Percentiles rank a stretch among this genome's conserved stretches.
These are phyloP conservation scores for Ctenicera cuprea DNA, from an alignment of 2,888 invertebrate species.

Conservation along the genomic window DNA sequence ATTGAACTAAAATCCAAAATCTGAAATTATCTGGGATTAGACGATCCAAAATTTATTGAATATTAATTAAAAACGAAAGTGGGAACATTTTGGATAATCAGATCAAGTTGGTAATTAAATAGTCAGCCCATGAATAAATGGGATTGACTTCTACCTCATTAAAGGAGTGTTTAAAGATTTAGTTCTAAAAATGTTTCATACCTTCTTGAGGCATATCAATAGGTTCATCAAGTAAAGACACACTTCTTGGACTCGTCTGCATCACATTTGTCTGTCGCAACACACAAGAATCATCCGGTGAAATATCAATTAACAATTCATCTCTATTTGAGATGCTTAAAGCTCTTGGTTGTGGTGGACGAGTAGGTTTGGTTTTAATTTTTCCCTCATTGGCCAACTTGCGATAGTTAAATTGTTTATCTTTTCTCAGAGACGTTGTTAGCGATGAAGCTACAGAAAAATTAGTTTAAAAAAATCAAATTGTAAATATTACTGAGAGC, in stretches of 20 bases:
- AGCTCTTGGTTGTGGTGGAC: conserved; percentile 72
- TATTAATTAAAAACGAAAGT: too few species aligned
- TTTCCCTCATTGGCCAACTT: conserved; percentile 85
- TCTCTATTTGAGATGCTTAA: conserved; percentile 75
- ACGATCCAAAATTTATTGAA: too few species aligned
- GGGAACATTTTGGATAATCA: too few species aligned
- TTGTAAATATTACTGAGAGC: conserved; percentile 6
- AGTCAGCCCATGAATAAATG: too few species aligned
- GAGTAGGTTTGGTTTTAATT: conserved; percentile 67
- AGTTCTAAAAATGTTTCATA: conserved; percentile 56
- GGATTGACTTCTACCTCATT: too few species aligned
- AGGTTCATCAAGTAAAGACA: conserved; percentile 83
- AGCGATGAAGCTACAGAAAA: conserved; percentile 35
- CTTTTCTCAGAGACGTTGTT: conserved; percentile 58
- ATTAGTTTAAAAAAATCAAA: conserved; percentile 6
- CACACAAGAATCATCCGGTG: conserved; percentile 73
- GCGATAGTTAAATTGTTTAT: conserved; percentile 88
- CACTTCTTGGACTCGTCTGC: conserved; percentile 60
- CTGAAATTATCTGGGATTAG: too few species aligned
- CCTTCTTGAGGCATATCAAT: conserved; percentile 81
- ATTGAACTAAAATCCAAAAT: too few species aligned
- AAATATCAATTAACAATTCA: conserved; percentile 85
- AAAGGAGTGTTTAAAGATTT: too few species aligned
- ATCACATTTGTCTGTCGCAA: conserved; percentile 34
- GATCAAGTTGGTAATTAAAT: too few species aligned